Evolutionary conservation across 1,140 invertebrate species (phyloP).

Genomic region (Bombus cullumanus): DNA sequence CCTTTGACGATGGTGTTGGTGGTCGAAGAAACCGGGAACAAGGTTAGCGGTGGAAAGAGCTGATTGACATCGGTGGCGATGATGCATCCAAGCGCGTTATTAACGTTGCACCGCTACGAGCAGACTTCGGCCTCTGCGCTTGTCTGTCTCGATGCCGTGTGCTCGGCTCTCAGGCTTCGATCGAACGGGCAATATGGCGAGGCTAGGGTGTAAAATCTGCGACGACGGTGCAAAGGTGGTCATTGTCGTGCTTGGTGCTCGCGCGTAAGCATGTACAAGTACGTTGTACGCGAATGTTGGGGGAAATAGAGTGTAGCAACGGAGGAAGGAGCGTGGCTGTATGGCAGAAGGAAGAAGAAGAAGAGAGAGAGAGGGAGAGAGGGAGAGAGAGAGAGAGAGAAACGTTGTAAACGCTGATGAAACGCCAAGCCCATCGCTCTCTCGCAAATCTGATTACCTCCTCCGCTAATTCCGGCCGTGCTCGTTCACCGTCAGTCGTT

Average conservation of each 20-base stretch:
- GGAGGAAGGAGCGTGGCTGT: not conserved
- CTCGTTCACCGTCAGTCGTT: slow-evolving; percentile 39
- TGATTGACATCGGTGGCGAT: not conserved
- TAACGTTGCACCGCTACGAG: slow-evolving; percentile 29
- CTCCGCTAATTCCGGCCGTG: slow-evolving; percentile 4
- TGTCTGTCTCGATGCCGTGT: not conserved
- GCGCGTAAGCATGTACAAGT: not conserved
- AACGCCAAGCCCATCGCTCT: slow-evolving; percentile 56
- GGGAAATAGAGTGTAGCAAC: too few species aligned
- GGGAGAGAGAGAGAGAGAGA: slow-evolving; percentile 33
- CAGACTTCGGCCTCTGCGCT: not conserved
- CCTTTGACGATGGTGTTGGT: not conserved
- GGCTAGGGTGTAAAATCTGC: slow-evolving; percentile 30
- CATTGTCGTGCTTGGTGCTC: not conserved
- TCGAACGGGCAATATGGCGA: slow-evolving; percentile 51
- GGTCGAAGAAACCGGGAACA: slow-evolving; percentile 34
- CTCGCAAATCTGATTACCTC: slow-evolving; percentile 66
- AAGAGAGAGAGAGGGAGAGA: slow-evolving; percentile 7
- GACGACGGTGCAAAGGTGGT: slow-evolving; percentile 19
- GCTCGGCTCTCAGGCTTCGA: slow-evolving; percentile 57
- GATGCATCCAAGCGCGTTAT: slow-evolving; percentile 54
- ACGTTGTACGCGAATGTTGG: not conserved
- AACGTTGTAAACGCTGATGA: slow-evolving; percentile 61
- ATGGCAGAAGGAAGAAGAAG: slow-evolving; percentile 19
- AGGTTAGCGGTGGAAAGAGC: slow-evolving; percentile 17